phyloP scores from a whole-genome alignment of 2,797 vertebrate species.

The Hypotaenidia philippensis region DNA sequence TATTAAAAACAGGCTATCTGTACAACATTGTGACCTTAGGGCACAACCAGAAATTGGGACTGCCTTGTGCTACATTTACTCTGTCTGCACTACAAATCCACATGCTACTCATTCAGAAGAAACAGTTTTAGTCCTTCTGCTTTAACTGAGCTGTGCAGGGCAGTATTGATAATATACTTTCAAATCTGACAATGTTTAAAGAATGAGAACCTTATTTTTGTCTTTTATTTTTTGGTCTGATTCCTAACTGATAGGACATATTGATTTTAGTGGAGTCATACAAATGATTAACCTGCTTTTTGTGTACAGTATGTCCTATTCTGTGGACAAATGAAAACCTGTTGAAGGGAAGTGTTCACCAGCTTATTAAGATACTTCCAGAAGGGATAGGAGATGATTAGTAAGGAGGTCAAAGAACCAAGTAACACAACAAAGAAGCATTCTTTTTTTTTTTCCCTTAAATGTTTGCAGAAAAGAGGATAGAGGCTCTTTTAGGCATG shows the following conservation, averaged over 20 bases:
- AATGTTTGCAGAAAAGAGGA: not conserved
- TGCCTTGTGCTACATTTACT: not conserved
- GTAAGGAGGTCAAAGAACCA: not conserved
- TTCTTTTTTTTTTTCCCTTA: not conserved
- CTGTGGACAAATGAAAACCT: not conserved
- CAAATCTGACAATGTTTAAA: not conserved
- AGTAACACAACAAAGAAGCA: not conserved
- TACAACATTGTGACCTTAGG: not conserved
- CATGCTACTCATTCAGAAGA: not conserved
- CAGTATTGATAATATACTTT: not conserved
- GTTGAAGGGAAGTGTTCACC: not conserved
- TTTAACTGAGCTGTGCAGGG: not conserved
- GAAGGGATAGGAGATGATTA: not conserved
- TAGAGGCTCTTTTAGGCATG: not conserved
- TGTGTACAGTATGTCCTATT: not conserved
- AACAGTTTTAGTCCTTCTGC: not conserved
- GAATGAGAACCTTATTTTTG: not conserved
- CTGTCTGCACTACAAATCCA: not conserved
- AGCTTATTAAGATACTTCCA: not conserved
- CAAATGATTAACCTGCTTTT: not conserved
- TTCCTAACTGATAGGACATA: not conserved
- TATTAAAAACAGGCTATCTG: not conserved
- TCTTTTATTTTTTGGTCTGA: not conserved
- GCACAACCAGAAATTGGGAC: not conserved
- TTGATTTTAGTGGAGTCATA: not conserved